These are phyloP conservation scores for Drosophila repletoides DNA, from an alignment of 1,140 invertebrate species.

Conservation along the genomic window DNA sequence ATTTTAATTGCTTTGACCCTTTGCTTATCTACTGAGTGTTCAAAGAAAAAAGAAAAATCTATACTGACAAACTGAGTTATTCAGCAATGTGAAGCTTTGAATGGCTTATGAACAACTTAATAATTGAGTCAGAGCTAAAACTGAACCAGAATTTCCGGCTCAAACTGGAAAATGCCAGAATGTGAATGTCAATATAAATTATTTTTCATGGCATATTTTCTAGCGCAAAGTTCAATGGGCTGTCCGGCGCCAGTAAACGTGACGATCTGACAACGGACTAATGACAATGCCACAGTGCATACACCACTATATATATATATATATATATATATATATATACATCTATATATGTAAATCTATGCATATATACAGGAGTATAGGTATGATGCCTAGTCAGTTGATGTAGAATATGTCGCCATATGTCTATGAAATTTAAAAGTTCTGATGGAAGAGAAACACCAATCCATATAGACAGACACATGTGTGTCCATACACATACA, in stretches of 20 bases:
- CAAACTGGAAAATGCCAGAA: too few relatives aligned
- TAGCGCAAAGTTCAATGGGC: slow-evolving; percentile 21
- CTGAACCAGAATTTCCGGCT: too few relatives aligned
- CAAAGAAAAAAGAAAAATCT: too few relatives aligned
- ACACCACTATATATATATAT: background rate
- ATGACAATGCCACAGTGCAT: slow-evolving; percentile 56
- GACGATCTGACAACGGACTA: slow-evolving; percentile 68
- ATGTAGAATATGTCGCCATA: slow-evolving; percentile 10
- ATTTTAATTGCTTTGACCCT: too few relatives aligned
- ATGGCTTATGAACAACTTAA: too few relatives aligned
- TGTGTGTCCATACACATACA: background rate
- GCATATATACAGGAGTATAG: too few relatives aligned
- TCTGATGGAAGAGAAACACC: slow-evolving; percentile 45
- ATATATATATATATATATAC: background rate
- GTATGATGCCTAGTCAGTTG: too few relatives aligned
- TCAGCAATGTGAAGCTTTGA: too few relatives aligned
- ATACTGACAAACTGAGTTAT: too few relatives aligned
- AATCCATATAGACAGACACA: slow-evolving; percentile 6
- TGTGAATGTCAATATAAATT: slow-evolving; percentile 31
- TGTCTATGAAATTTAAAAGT: slow-evolving; percentile 69
- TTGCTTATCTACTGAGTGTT: too few relatives aligned
- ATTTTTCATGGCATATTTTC: slow-evolving; percentile 31
- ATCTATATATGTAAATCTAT: background rate
- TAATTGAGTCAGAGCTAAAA: too few relatives aligned
- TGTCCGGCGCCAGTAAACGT: slow-evolving; percentile 18